These are phyloP conservation scores for Pocillopora meandrina DNA, from an alignment of 92 coral and sea anemone species.

Conservation along the genomic window DNA sequence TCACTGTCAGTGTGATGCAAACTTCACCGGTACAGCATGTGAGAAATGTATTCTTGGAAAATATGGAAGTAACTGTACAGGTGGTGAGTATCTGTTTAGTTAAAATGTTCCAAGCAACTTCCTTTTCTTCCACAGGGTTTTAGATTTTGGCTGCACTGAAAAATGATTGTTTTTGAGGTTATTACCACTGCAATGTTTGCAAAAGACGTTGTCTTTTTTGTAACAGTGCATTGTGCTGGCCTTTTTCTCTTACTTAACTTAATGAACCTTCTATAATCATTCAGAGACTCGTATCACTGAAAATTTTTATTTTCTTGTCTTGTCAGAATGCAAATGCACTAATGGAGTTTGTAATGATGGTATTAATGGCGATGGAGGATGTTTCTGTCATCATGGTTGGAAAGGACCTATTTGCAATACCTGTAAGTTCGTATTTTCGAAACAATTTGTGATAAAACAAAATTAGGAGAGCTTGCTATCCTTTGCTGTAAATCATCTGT, in stretches of 20 bases:
- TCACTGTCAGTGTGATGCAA: conserved; percentile 69
- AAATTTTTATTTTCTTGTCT: background rate
- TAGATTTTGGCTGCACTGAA: no score
- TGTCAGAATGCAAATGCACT: conserved; percentile 63
- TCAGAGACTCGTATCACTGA: no score
- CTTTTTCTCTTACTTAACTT: no score
- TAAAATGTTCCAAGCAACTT: background rate
- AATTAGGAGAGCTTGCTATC: no score
- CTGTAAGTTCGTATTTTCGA: conserved; percentile 45
- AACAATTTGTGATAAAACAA: background rate
- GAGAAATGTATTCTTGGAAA: conserved; percentile 71
- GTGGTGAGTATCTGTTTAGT: conserved; percentile 36
- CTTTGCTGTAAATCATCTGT: no score
- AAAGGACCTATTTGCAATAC: conserved; percentile 66
- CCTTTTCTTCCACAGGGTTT: background rate
- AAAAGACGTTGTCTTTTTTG: no score
- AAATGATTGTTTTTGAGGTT: no score
- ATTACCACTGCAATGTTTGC: no score
- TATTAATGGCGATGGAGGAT: conserved; percentile 60
- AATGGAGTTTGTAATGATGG: conserved; percentile 77
- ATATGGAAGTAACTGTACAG: conserved; percentile 61
- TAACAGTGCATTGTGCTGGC: no score
- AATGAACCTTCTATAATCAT: no score
- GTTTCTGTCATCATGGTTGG: conserved; percentile 75
- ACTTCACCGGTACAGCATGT: conserved; percentile 81